Percentiles rank a stretch among this genome's conserved stretches.
Evolutionary conservation across 2,797 vertebrate genomes (phyloP).

Genomic region (Macropus fuliginosus): DNA sequence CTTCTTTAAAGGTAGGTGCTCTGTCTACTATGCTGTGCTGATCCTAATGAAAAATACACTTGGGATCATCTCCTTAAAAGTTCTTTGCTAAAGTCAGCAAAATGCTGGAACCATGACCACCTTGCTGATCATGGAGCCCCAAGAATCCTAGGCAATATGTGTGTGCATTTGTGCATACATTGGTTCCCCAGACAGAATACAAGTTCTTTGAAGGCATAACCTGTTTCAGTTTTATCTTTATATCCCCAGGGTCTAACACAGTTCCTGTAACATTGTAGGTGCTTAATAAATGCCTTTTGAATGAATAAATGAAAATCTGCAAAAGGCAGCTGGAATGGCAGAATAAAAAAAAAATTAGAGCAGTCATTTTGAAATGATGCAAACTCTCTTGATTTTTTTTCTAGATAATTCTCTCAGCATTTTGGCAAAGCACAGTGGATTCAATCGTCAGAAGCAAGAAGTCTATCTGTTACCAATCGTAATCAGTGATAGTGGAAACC

Average conservation of each 20-base stretch:
- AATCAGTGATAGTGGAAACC: slow-evolving; percentile 95
- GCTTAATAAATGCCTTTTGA: background rate
- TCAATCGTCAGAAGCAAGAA: slow-evolving; percentile 97
- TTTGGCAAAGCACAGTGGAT: slow-evolving; percentile 95
- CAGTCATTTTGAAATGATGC: slow-evolving; percentile 29
- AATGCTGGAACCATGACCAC: too few relatives aligned
- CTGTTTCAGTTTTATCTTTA: background rate
- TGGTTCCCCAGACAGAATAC: background rate
- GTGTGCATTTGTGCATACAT: background rate
- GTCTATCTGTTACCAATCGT: slow-evolving; percentile 96
- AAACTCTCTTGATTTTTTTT: slow-evolving; percentile 72
- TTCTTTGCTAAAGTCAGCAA: background rate
- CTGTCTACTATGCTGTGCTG: background rate
- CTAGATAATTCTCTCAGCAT: slow-evolving; percentile 98
- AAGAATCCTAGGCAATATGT: background rate
- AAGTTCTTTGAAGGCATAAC: background rate
- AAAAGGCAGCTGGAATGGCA: background rate
- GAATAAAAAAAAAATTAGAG: background rate
- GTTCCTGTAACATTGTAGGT: background rate
- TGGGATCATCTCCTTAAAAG: slow-evolving; percentile 17
- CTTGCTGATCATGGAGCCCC: accelerated
- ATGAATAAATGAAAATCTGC: background rate
- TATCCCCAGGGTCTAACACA: background rate
- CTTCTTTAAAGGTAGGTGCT: background rate
- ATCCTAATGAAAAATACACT: background rate